phyloP scores from a whole-genome alignment of 2,888 invertebrate species.

The Cantharis rustica region DNA sequence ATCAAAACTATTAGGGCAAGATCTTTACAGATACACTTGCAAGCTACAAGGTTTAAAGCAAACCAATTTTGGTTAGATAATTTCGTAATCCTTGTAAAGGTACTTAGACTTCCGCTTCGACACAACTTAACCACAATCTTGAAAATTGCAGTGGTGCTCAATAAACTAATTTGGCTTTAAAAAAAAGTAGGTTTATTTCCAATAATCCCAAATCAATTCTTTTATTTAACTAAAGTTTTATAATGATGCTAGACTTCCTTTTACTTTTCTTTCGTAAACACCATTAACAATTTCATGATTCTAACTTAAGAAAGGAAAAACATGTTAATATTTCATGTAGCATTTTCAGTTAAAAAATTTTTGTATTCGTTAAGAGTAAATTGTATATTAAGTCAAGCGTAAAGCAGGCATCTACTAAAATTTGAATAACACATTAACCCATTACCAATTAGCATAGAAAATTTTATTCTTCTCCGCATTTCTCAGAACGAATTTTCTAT shows the following conservation, averaged over 20 bases:
- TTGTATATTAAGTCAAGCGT: neutral
- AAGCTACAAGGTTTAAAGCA: neutral
- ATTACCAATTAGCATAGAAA: neutral
- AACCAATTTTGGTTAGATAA: neutral
- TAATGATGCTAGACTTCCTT: neutral
- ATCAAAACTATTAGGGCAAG: neutral
- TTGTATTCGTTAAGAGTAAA: neutral
- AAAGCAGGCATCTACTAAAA: neutral
- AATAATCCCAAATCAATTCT: neutral
- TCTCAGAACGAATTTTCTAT: neutral
- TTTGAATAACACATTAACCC: neutral
- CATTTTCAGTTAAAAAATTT: neutral
- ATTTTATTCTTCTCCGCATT: neutral
- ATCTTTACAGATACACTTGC: neutral
- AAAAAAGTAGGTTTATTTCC: neutral
- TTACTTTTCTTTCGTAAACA: neutral
- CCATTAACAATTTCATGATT: neutral
- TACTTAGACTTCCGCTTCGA: neutral
- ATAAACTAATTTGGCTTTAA: neutral
- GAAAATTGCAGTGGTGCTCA: neutral
- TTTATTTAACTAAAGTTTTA: neutral
- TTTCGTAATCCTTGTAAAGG: neutral
- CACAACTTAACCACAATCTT: neutral
- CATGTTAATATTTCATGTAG: neutral
- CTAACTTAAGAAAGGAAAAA: neutral